phyloP scores from a whole-genome alignment of 2,888 invertebrate genomes.

The Callyntrura sp. region DNA sequence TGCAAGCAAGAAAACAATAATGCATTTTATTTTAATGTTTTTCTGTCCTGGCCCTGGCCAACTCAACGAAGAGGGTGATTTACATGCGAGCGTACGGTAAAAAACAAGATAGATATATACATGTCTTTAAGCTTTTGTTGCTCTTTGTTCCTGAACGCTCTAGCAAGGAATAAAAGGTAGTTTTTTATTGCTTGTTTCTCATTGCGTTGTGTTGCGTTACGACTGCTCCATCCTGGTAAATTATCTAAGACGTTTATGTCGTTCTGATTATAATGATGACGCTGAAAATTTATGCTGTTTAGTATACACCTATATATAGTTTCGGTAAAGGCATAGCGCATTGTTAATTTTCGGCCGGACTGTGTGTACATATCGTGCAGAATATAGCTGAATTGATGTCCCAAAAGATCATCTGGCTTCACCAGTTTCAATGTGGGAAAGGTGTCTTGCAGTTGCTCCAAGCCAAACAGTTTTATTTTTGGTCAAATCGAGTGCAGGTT shows the following conservation, averaged over 20 bases:
- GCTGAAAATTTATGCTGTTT: conserved; percentile 1
- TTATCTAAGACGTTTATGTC: conserved; percentile 41
- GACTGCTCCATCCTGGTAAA: conserved; percentile 39
- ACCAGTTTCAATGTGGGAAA: conserved; percentile 56
- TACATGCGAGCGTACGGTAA: conserved; percentile 34
- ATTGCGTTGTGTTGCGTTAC: conserved; percentile 42
- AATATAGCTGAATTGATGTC: conserved; percentile 1
- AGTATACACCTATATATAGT: conserved; percentile 2
- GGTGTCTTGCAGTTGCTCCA: conserved; percentile 41
- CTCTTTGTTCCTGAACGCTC: conserved; percentile 54
- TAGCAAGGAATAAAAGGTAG: conserved; percentile 18
- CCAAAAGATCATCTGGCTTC: conserved; percentile 62
- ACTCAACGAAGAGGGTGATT: conserved; percentile 11
- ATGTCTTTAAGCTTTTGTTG: conserved; percentile 22
- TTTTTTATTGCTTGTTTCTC: conserved; percentile 42
- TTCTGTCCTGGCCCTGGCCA: conserved; percentile 30
- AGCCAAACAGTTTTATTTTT: conserved; percentile 1
- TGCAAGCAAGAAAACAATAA: not conserved
- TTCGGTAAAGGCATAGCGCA: conserved; percentile 66
- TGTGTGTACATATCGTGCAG: not conserved
- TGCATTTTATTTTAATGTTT: conserved; percentile 46
- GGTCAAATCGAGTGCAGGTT: not conserved
- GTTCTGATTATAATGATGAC: conserved; percentile 42
- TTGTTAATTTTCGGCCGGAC: conserved; percentile 36
- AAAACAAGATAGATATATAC: conserved; percentile 27